phyloP scores from a whole-genome alignment of 2,888 invertebrate species.

The Peribatodes rhomboidaria region DNA sequence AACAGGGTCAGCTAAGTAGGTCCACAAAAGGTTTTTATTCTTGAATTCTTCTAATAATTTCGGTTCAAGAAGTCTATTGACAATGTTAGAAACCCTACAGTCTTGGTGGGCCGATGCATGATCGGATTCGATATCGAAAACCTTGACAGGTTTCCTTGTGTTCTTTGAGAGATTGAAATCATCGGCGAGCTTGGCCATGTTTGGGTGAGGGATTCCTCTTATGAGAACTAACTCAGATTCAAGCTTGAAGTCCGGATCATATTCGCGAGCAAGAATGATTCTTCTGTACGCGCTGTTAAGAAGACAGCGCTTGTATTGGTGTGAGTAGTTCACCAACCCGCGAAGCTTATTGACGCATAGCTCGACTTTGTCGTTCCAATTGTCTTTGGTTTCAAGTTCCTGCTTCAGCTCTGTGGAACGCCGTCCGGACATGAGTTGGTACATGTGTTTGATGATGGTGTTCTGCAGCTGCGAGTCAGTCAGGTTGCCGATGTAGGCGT shows the following conservation, averaged over 20 bases:
- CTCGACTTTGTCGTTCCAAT: constrained; percentile 56
- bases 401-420: constrained; percentile 47
- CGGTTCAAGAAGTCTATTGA: constrained; percentile 54
- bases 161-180: constrained; percentile 59
- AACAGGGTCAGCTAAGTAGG: constrained; percentile 43
- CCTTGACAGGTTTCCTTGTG: constrained; percentile 48
- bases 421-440: constrained; percentile 53
- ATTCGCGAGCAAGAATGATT: constrained; percentile 52
- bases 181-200: constrained; percentile 43
- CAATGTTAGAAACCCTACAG: constrained; percentile 54
- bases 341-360: constrained; percentile 49
- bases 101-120: constrained; percentile 52
- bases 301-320: constrained; percentile 56
- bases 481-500: constrained; percentile 56
- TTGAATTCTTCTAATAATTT: constrained; percentile 53
- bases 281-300: constrained; percentile 54
- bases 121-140: constrained; percentile 52
- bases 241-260: constrained; percentile 52
- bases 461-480: constrained; percentile 55
- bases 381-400: constrained; percentile 46
- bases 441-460: constrained; percentile 55
- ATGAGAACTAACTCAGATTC: constrained; percentile 57
- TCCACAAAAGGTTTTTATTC: constrained; percentile 49
- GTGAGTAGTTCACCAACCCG: constrained; percentile 50
- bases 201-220: constrained; percentile 54